These are phyloP conservation scores for Ranitomeya variabilis DNA, from an alignment of 2,113 vertebrate genomes.

Conservation along the genomic window DNA sequence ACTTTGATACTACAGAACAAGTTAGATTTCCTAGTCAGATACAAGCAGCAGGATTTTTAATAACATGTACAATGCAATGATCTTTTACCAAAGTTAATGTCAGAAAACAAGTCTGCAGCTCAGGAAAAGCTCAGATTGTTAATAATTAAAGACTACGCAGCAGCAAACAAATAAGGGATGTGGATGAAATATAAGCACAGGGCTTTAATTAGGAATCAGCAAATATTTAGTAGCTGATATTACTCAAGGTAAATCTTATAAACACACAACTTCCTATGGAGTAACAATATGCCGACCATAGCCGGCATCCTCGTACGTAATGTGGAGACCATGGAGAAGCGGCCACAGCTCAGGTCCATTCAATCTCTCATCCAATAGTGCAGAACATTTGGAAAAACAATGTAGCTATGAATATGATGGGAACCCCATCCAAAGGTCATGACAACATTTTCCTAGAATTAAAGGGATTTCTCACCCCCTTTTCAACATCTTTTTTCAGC, in stretches of 20 bases:
- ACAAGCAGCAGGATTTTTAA: constrained; percentile 48
- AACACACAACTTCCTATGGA: not conserved
- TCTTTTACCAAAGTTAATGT: constrained; percentile 53
- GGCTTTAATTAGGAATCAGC: not conserved
- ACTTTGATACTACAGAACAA: constrained; percentile 44
- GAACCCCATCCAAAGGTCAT: no score
- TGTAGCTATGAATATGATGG: not conserved
- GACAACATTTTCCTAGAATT: no score
- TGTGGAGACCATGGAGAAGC: not conserved
- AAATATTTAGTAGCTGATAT: not conserved
- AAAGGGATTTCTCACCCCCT: no score
- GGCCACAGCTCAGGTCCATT: not conserved
- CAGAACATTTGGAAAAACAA: not conserved
- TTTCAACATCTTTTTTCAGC: no score
- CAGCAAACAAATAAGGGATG: not conserved
- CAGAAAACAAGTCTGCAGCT: constrained; percentile 7
- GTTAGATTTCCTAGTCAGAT: constrained; percentile 39
- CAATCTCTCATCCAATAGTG: not conserved
- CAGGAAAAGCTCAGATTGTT: not conserved
- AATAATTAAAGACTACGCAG: not conserved
- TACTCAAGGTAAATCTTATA: not conserved
- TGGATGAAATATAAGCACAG: not conserved
- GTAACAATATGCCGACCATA: not conserved
- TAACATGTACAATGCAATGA: constrained; percentile 21
- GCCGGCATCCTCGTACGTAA: no score